Base-by-base conservation (phyloP, 1,140 invertebrate genomes). In the Papilio helenus region DNA sequence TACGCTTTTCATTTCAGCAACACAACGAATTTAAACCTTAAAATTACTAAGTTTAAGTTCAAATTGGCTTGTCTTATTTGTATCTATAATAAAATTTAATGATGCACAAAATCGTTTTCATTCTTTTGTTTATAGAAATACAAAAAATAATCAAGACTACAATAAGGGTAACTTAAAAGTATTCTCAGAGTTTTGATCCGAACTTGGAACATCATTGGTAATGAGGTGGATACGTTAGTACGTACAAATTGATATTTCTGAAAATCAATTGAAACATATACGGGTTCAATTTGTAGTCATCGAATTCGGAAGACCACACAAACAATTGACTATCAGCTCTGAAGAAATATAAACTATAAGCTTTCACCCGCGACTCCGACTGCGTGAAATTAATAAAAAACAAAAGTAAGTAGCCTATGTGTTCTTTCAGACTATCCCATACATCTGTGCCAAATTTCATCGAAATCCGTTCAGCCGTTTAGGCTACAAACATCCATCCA, bases 71-170 rank as follows among this genome's bases (percentile, higher is more conserved):
- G 10, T 61, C 23, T 3, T 61, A 61, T 61, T 0, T 29, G 23
- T 61, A 61, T 61, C 12, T 23, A 26, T 29, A 26, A 68, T 68
- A 68, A 34, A 68, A 34, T 8, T 29, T 68, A 29, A 68, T 68
- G 26, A 68, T 68, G 34, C 14, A 68, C 61, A 68, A 68, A 68
- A 68, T 68, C 26, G 61, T 29, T 29, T 68, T 14, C 26, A 65
- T 65, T 29, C 61, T 65, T 65, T 65, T 29, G 12, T 65, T 65
- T 29, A 26, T 29, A 34, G 0, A 61, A 65, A 29, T 58, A 61
- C 20, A 61, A 61, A 26, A 26, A 26, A 61, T 14, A 3, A 26
- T 65, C 23, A 65, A 3, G 61, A 26, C 8, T 3, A 61, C 58
- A 26, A 3, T 29, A 29, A 29, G 14, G 61, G 61, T 68, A 26